Percentiles rank a stretch among this genome's conserved stretches.
Conservation (phyloP, 1,140 invertebrate species). For the Ganaspis sp. region DNA sequence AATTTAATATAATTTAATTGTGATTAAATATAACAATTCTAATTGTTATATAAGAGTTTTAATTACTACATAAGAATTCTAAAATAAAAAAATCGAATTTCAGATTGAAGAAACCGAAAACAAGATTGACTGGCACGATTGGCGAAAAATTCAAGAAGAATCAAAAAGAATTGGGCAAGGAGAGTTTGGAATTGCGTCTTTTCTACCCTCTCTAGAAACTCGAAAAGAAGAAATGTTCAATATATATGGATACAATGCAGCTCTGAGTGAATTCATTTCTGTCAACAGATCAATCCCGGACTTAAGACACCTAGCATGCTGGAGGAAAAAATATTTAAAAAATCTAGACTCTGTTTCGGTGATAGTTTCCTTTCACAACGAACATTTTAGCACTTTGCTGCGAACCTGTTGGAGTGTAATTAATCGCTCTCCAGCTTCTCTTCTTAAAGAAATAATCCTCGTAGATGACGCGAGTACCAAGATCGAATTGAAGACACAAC, state of each 20-base stretch:
- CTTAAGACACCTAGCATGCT: conserved; percentile 82
- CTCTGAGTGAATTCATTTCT: conserved; percentile 87
- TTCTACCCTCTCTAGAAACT: conserved; percentile 75
- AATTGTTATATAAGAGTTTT: too few relatives aligned
- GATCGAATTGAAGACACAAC: conserved; percentile 78
- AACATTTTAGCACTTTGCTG: conserved; percentile 83
- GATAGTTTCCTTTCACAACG: conserved; percentile 88
- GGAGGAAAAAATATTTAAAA: conserved; percentile 78
- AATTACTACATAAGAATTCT: too few relatives aligned
- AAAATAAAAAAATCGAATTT: too few relatives aligned
- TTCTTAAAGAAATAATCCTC: conserved; percentile 84
- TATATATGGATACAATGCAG: conserved; percentile 89
- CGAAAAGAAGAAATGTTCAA: conserved; percentile 80
- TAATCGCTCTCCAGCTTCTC: conserved; percentile 80
- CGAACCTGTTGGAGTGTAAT: conserved; percentile 84
- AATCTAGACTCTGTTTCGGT: conserved; percentile 81
- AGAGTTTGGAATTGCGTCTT: conserved; percentile 83
- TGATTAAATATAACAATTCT: too few relatives aligned
- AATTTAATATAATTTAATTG: too few relatives aligned
- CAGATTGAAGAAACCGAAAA: conserved; percentile 56
- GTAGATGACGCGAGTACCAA: conserved; percentile 85
- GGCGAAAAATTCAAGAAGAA: conserved; percentile 84
- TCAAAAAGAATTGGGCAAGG: conserved; percentile 81
- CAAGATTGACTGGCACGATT: conserved; percentile 92
- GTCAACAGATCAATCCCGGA: conserved; percentile 87